Percentiles rank a stretch among this genome's conserved stretches.
phyloP scores from a whole-genome alignment of 1,140 invertebrate species.

The Dufourea novaeangliae region DNA sequence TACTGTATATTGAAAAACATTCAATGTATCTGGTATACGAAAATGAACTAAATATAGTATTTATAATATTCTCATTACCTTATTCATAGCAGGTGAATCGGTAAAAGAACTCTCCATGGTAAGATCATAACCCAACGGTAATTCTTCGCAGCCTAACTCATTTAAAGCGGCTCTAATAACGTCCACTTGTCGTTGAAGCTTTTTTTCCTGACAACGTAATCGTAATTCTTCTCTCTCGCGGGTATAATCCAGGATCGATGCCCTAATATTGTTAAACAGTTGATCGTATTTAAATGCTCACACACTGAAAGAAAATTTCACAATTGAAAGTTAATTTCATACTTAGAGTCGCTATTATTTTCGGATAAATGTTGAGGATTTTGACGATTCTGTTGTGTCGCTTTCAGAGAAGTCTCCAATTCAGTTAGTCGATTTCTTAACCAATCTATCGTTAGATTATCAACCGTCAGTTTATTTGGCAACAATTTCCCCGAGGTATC shows the following conservation, averaged over 20 bases:
- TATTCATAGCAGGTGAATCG: slow-evolving; percentile 72
- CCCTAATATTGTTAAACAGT: slow-evolving; percentile 49
- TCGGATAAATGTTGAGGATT: slow-evolving; percentile 69
- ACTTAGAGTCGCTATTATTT: slow-evolving; percentile 76
- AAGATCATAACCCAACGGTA: slow-evolving; percentile 91
- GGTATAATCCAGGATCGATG: slow-evolving; percentile 75
- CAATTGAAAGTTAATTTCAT: slow-evolving; percentile 11
- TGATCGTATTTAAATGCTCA: slow-evolving; percentile 1
- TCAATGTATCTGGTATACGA: background rate
- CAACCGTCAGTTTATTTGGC: slow-evolving; percentile 92
- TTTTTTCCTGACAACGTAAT: slow-evolving; percentile 90
- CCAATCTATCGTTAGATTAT: slow-evolving; percentile 95
- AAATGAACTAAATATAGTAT: background rate
- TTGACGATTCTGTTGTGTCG: slow-evolving; percentile 75
- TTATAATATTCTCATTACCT: slow-evolving; percentile 65
- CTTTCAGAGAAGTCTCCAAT: slow-evolving; percentile 84
- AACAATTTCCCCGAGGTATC: slow-evolving; percentile 91
- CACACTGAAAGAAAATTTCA: background rate
- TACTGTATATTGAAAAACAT: slow-evolving; percentile 5
- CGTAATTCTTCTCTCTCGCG: slow-evolving; percentile 83
- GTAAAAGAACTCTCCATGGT: slow-evolving; percentile 83
- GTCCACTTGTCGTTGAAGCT: slow-evolving; percentile 89
- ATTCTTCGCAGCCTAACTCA: slow-evolving; percentile 92
- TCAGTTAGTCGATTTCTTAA: slow-evolving; percentile 89
- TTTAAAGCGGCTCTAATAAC: slow-evolving; percentile 91